Conservation (phyloP, 1,140 invertebrate genomes). For the Leptopilina clavipes region DNA sequence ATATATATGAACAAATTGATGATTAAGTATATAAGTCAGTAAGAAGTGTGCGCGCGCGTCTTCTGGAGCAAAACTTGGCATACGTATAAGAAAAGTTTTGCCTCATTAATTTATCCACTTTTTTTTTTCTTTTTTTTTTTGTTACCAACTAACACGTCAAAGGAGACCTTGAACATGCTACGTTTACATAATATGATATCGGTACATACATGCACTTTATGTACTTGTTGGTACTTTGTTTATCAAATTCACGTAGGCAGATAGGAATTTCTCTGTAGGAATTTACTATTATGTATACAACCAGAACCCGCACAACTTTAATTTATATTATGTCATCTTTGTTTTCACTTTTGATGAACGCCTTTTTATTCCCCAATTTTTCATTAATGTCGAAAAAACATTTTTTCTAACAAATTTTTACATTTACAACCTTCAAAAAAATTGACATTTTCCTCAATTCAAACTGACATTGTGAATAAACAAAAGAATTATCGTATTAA, state of each 20-base stretch:
- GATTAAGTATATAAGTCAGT: no score
- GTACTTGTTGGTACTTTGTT: slow-evolving; percentile 24
- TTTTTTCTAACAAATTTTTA: no score
- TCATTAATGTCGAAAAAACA: no score
- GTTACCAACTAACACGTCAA: slow-evolving; percentile 42
- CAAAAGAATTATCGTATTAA: no score
- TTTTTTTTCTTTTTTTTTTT: slow-evolving; percentile 33
- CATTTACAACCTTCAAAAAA: no score
- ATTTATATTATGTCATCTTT: slow-evolving; percentile 15
- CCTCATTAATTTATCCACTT: slow-evolving; percentile 30
- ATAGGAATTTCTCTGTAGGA: slow-evolving; percentile 10
- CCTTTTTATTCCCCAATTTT: no score
- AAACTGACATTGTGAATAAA: no score
- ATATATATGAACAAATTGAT: not conserved
- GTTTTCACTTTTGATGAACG: not conserved
- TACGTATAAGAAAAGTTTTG: not conserved
- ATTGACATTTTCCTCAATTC: no score
- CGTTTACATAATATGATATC: slow-evolving; percentile 49
- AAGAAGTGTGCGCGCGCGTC: no score
- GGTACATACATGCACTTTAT: not conserved
- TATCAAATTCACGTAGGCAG: slow-evolving; percentile 30
- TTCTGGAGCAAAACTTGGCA: not conserved
- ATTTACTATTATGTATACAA: not conserved
- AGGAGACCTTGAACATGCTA: slow-evolving; percentile 39
- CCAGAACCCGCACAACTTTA: slow-evolving; percentile 12